Conservation (phyloP, 1,140 invertebrate species). For the Helicoverpa zea region DNA sequence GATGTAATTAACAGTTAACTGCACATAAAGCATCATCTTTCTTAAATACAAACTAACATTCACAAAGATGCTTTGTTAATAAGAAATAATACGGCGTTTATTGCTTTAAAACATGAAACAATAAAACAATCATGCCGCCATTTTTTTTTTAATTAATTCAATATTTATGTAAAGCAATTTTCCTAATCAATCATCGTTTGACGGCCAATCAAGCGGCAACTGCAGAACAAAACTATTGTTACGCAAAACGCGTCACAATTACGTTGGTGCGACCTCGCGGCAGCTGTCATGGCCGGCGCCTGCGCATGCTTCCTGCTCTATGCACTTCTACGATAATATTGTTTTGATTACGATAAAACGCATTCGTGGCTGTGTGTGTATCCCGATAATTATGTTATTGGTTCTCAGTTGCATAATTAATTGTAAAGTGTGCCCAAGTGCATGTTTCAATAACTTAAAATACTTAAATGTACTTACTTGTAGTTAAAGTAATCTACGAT, state of each 20-base stretch:
- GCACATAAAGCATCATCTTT: not conserved
- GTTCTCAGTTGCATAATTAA: conserved; percentile 36
- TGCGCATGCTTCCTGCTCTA: conserved; percentile 58
- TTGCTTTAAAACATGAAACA: not conserved
- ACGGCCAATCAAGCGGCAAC: conserved; percentile 12
- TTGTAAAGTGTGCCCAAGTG: conserved; percentile 21
- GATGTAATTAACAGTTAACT: not conserved
- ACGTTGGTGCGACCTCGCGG: conserved; percentile 46
- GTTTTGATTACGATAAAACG: conserved; percentile 50
- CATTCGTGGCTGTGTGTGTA: conserved; percentile 25
- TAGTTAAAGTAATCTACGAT: not conserved
- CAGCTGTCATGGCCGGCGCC: conserved; percentile 55
- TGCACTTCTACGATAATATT: conserved; percentile 58
- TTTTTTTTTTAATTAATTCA: not conserved
- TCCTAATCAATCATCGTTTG: conserved; percentile 3
- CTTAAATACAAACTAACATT: not conserved
- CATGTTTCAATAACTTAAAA: conserved; percentile 28
- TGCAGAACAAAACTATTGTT: conserved; percentile 38
- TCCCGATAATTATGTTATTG: conserved; percentile 26
- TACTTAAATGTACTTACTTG: not conserved
- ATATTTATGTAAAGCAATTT: not conserved
- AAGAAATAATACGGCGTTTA: not conserved
- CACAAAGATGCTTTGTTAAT: not conserved
- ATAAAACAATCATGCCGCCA: not conserved
- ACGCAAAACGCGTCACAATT: conserved; percentile 53